Conservation (phyloP, 2,797 vertebrate species). For the Lutjanus argentimaculatus region DNA sequence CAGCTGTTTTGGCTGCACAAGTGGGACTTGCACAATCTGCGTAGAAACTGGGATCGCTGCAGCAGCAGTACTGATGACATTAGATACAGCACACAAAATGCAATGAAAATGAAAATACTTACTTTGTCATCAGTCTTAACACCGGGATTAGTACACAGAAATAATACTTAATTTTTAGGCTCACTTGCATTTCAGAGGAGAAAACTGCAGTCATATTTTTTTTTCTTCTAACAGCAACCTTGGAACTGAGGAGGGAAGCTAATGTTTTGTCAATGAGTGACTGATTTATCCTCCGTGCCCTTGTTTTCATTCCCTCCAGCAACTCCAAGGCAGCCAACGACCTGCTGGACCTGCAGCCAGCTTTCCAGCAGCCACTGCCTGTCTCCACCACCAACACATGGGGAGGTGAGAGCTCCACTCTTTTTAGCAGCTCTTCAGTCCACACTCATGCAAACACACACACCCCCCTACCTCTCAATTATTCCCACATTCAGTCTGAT, state of each 20-base stretch:
- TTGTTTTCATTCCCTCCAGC: constrained; percentile 78
- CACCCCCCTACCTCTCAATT: neutral
- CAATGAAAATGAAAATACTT: neutral
- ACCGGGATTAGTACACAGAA: neutral
- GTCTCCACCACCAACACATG: constrained; percentile 91
- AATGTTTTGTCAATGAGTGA: constrained; percentile 27
- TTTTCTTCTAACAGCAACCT: neutral
- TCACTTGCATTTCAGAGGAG: neutral
- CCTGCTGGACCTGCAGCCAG: constrained; percentile 96
- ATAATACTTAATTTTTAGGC: neutral
- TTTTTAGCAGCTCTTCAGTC: neutral
- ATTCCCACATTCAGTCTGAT: neutral
- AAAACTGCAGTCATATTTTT: neutral
- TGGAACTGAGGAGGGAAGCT: neutral
- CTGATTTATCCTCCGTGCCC: constrained; percentile 36
- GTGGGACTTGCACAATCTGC: neutral
- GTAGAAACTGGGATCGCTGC: neutral
- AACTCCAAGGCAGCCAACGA: constrained; percentile 94
- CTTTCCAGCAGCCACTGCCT: constrained; percentile 91
- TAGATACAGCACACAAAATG: neutral
- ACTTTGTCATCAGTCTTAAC: neutral
- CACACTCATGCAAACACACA: neutral
- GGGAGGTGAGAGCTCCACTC: constrained; percentile 90
- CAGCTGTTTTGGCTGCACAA: too few species aligned
- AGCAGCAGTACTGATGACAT: neutral